A percentile compares a stretch with the other conserved stretches of the same genome.
phyloP scores from a whole-genome alignment of 2,888 invertebrate species.

The Mystacides longicornis region DNA sequence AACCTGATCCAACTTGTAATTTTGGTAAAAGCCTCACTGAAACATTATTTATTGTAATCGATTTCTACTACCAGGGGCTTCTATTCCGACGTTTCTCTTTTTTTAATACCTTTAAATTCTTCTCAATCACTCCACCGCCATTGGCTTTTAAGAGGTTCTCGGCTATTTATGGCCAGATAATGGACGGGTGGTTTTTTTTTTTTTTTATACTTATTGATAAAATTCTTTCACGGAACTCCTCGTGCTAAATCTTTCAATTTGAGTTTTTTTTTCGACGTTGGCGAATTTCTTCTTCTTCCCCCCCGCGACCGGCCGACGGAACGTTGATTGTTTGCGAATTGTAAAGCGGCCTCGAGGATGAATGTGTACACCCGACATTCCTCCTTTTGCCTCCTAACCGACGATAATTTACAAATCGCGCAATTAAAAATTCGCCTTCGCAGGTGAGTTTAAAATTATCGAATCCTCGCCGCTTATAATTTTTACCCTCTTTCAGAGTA shows the following conservation, averaged over 20 bases:
- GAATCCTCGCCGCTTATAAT: too few species aligned
- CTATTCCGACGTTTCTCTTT: constrained; percentile 6
- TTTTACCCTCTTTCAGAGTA: too few species aligned
- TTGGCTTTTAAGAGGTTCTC: constrained; percentile 1
- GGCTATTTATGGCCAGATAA: not conserved
- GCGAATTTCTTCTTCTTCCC: not conserved
- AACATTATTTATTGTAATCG: constrained; percentile 25
- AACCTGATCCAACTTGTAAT: constrained; percentile 22
- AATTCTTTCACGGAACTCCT: constrained; percentile 1
- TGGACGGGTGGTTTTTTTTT: not conserved
- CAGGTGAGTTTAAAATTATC: too few species aligned
- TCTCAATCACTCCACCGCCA: constrained; percentile 22
- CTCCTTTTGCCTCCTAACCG: too few species aligned
- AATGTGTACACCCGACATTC: too few species aligned
- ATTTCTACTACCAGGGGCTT: constrained; percentile 22
- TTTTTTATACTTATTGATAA: too few species aligned
- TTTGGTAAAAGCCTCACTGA: constrained; percentile 23
- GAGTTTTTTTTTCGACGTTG: not conserved
- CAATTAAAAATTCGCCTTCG: not conserved
- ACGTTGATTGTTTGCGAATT: not conserved
- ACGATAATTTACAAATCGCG: not conserved
- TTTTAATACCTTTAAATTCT: constrained; percentile 23
- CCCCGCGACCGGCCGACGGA: too few species aligned
- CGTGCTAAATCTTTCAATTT: not conserved
- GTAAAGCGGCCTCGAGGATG: too few species aligned